Evolutionary conservation across 2,797 vertebrate genomes (phyloP).

Genomic region (Ctenosaura bakeri): DNA sequence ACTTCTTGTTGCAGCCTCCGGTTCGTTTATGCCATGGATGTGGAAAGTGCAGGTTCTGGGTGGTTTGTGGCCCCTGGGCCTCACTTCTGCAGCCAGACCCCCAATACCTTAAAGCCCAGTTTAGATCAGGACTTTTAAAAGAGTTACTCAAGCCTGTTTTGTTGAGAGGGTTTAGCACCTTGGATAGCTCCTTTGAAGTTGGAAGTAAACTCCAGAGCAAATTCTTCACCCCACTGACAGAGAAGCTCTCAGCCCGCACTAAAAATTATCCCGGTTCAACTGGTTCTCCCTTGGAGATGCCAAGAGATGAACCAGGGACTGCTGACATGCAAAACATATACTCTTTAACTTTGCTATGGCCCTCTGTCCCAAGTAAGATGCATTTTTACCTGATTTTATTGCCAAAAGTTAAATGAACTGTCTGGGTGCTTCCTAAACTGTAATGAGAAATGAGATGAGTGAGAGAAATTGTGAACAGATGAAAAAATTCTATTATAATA

Average conservation of each 20-base stretch:
- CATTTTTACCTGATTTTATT: constrained; percentile 80
- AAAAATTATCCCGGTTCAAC: too few species aligned
- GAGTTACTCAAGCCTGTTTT: too few species aligned
- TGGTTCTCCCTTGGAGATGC: background rate
- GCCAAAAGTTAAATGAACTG: constrained; percentile 78
- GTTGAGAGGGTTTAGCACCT: too few species aligned
- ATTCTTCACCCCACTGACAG: too few species aligned
- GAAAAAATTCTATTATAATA: background rate
- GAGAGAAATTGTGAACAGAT: background rate
- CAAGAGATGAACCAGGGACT: background rate
- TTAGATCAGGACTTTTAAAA: background rate
- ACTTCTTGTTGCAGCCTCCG: background rate
- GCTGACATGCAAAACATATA: background rate
- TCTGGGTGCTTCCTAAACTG: constrained; percentile 79
- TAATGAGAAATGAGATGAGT: constrained; percentile 56
- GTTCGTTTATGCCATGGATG: background rate
- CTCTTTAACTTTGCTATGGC: background rate
- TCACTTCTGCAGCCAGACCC: too few species aligned
- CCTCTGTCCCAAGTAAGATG: background rate
- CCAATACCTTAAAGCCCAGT: background rate
- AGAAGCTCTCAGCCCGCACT: too few species aligned
- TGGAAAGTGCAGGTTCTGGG: too few species aligned
- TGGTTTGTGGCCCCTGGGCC: too few species aligned
- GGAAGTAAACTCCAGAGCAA: too few species aligned
- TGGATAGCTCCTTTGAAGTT: too few species aligned